A percentile compares a stretch with the other conserved stretches of the same genome.
Conservation (phyloP, 1,140 invertebrate genomes). For the Leptopilina boulardi region DNA sequence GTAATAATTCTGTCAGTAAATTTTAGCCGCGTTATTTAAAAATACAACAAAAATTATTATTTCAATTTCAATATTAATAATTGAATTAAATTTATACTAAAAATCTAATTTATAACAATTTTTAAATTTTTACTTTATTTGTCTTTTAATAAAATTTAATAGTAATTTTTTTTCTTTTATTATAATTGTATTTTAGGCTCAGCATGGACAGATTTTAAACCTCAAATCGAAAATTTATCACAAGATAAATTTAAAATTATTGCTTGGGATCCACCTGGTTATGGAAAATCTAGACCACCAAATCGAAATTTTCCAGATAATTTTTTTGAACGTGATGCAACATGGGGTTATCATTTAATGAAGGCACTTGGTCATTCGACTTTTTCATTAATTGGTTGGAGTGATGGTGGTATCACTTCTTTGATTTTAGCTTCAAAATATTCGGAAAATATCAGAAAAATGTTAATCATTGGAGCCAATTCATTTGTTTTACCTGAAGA, state of each 20-base stretch:
- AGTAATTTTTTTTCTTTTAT: too few species aligned
- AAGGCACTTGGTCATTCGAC: conserved; percentile 81
- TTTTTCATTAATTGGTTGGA: conserved; percentile 91
- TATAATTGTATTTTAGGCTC: conserved; percentile 77
- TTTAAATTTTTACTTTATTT: too few species aligned
- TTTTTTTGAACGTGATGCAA: conserved; percentile 87
- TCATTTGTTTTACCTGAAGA: conserved; percentile 80
- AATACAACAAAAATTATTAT: too few species aligned
- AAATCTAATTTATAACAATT: too few species aligned
- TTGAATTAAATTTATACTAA: too few species aligned
- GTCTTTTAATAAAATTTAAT: too few species aligned
- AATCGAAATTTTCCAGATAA: conserved; percentile 82
- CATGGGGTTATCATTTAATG: conserved; percentile 83
- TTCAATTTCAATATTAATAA: too few species aligned
- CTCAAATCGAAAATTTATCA: conserved; percentile 85
- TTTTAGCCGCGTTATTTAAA: too few species aligned
- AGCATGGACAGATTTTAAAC: conserved; percentile 88
- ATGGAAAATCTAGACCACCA: conserved; percentile 89
- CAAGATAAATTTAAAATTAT: conserved; percentile 84
- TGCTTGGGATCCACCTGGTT: conserved; percentile 93
- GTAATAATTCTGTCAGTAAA: too few species aligned
- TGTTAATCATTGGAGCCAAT: conserved; percentile 88
- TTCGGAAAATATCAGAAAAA: conserved; percentile 81
- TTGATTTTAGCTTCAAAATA: conserved; percentile 85
- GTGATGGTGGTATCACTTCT: conserved; percentile 89